A percentile compares a stretch with the other conserved stretches of the same genome.
Conservation (phyloP, 2,888 invertebrate species). For the Uloborus plumipes region DNA sequence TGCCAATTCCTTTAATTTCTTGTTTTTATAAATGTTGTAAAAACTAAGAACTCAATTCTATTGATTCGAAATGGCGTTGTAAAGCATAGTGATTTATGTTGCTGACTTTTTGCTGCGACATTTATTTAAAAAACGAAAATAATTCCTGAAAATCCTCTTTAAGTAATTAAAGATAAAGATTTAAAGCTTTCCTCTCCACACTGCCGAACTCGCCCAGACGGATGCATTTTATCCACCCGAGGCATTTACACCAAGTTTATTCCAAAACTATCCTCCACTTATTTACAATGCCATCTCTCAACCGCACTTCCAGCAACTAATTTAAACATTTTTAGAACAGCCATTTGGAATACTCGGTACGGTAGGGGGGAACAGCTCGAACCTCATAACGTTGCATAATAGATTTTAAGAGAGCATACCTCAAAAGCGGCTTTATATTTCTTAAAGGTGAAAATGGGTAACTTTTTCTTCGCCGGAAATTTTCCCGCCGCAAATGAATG, state of each 20-base stretch:
- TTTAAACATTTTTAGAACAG: constrained; percentile 40
- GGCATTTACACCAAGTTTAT: constrained; percentile 19
- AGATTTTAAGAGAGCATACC: constrained; percentile 48
- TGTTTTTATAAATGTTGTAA: too few species aligned
- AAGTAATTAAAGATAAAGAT: too few species aligned
- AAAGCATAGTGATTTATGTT: too few species aligned
- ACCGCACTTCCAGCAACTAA: constrained; percentile 15
- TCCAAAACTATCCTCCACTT: neutral
- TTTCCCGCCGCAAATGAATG: constrained; percentile 25
- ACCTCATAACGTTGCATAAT: constrained; percentile 61
- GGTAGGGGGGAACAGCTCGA: constrained; percentile 8
- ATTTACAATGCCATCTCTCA: constrained; percentile 11
- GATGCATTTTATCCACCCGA: too few species aligned
- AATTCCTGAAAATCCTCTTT: too few species aligned
- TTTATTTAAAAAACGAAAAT: too few species aligned
- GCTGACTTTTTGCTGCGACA: too few species aligned
- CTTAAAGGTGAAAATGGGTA: constrained; percentile 39
- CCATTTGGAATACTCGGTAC: neutral
- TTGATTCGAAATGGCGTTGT: too few species aligned
- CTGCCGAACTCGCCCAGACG: too few species aligned
- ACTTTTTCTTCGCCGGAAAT: constrained; percentile 26
- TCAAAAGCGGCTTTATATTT: constrained; percentile 9
- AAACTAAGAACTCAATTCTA: too few species aligned
- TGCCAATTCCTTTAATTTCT: too few species aligned
- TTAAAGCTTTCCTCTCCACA: too few species aligned